Conservation (phyloP, 1,140 invertebrate genomes). For the Cydia amplana region DNA sequence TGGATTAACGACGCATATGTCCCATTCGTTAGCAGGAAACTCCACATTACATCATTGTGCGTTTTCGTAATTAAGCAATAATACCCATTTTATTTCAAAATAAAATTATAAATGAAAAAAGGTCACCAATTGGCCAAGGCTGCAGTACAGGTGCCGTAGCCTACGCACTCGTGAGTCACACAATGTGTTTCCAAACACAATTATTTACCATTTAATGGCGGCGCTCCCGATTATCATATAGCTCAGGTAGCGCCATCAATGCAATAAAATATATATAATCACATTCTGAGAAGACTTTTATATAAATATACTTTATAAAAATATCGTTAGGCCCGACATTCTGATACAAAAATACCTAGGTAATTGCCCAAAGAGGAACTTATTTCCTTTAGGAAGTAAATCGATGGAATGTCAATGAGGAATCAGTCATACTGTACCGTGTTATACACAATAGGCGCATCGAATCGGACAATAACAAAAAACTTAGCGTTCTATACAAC, state of each 20-base stretch:
- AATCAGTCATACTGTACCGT: conserved; percentile 24
- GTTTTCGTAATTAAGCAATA: too few relatives aligned
- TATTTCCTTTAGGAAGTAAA: conserved; percentile 20
- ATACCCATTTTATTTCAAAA: too few relatives aligned
- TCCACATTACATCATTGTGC: too few relatives aligned
- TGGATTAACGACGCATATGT: too few relatives aligned
- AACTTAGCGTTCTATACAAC: conserved; percentile 7
- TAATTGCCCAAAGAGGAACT: conserved; percentile 15
- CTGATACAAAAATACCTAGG: conserved; percentile 12
- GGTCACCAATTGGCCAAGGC: not conserved
- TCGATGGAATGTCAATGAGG: not conserved
- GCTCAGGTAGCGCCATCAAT: conserved; percentile 57
- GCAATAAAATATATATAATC: conserved; percentile 42
- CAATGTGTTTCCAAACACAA: conserved; percentile 14
- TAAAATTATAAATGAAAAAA: too few relatives aligned
- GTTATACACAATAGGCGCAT: conserved; percentile 13
- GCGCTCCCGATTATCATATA: conserved; percentile 50
- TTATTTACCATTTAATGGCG: conserved; percentile 54
- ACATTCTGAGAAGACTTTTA: not conserved
- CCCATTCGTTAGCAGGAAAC: too few relatives aligned
- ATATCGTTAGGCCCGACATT: conserved; percentile 41
- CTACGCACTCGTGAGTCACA: conserved; percentile 7
- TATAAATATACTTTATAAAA: conserved; percentile 48
- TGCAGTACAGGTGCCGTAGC: not conserved
- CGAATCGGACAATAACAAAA: not conserved